A percentile compares a stretch with the other conserved stretches of the same genome.
Evolutionary conservation across 2,113 vertebrate species (phyloP).

Genomic region (Naja naja): DNA sequence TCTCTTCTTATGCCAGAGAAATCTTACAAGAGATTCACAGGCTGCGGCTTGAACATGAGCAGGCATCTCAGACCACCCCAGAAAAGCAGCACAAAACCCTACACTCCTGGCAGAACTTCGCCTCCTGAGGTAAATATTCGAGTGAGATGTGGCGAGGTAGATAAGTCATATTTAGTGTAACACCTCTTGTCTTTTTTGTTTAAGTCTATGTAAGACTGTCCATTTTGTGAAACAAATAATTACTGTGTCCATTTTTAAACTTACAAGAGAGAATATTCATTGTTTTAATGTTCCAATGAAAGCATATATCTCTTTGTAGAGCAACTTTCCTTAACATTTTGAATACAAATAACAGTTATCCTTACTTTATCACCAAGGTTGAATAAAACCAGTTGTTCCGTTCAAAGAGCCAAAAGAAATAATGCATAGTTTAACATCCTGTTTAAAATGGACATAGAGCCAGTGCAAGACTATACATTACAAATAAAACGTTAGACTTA

Average conservation of each 20-base stretch:
- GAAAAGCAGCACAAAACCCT: conserved; percentile 94
- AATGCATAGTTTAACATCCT: background rate
- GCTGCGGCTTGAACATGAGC: conserved; percentile 91
- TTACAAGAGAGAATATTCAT: conserved; percentile 19
- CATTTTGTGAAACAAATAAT: conserved; percentile 26
- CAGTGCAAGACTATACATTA: background rate
- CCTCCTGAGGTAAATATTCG: conserved; percentile 83
- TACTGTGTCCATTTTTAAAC: background rate
- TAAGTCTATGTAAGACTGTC: background rate
- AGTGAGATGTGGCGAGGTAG: background rate
- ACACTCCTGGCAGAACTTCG: conserved; percentile 92
- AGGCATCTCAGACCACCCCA: conserved; percentile 89
- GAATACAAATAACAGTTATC: background rate
- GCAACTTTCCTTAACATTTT: background rate
- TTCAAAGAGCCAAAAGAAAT: background rate
- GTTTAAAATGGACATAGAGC: background rate
- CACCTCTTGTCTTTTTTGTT: background rate
- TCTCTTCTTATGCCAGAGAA: conserved; percentile 78
- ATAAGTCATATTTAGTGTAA: background rate
- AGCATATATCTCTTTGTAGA: background rate
- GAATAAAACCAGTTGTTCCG: background rate
- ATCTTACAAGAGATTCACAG: conserved; percentile 98
- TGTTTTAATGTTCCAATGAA: conserved; percentile 40
- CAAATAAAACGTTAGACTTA: background rate
- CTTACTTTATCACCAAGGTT: background rate